These are phyloP conservation scores for Dryobates pubescens DNA, from an alignment of 2,797 vertebrate genomes.

Conservation along the genomic window DNA sequence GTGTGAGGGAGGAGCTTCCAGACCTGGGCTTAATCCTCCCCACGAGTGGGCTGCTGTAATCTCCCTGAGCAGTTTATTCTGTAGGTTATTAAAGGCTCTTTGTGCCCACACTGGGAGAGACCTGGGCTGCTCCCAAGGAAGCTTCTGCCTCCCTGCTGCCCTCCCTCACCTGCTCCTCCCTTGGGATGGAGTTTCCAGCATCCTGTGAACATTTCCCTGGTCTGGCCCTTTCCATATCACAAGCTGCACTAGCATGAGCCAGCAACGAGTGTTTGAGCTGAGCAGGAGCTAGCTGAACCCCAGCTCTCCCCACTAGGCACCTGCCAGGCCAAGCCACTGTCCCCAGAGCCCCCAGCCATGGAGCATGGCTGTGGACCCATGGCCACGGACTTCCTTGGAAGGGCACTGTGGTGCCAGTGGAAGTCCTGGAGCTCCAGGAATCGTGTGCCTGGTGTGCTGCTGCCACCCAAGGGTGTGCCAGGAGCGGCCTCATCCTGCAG, in stretches of 20 bases:
- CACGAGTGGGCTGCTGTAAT: conserved; percentile 8
- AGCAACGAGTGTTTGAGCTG: neutral
- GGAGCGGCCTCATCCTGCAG: neutral
- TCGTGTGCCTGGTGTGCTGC: rapidly evolving
- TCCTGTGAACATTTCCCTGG: neutral
- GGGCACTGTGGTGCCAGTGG: too few species aligned
- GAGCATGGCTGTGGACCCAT: neutral
- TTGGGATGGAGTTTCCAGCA: neutral
- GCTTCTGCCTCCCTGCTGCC: neutral
- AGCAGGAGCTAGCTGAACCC: neutral
- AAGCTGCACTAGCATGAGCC: neutral
- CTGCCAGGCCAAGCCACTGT: rapidly evolving
- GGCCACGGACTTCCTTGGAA: rapidly evolving
- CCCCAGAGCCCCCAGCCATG: neutral
- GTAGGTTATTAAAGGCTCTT: neutral
- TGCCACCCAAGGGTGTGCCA: rapidly evolving
- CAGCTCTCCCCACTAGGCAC: rapidly evolving
- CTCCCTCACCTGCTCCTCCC: neutral
- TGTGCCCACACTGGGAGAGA: neutral
- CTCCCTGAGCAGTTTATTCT: neutral
- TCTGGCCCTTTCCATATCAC: neutral
- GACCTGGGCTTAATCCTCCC: neutral
- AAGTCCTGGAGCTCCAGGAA: neutral
- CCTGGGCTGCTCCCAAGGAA: neutral
- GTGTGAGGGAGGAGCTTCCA: neutral